Conservation (phyloP, 2,113 vertebrate species). For the Rhineura floridana region DNA sequence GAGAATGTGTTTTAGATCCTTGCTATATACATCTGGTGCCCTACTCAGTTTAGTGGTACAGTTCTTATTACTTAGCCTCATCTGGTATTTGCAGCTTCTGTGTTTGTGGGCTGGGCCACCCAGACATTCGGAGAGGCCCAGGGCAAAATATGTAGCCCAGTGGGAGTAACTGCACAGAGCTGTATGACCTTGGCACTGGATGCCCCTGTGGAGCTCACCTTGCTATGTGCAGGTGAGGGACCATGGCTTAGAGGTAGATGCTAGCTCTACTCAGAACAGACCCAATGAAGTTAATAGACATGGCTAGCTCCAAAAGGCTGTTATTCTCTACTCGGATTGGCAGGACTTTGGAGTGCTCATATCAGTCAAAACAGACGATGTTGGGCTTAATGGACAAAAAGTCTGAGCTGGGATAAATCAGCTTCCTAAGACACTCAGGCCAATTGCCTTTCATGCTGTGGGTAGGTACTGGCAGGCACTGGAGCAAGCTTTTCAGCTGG, state of each 20-base stretch:
- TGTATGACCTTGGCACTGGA: neutral
- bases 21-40: neutral
- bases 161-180: neutral
- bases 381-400: neutral
- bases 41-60: neutral
- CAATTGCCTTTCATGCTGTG: neutral
- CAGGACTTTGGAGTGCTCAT: neutral
- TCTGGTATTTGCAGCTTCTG: neutral
- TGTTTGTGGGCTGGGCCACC: too few relatives aligned
- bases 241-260: neutral
- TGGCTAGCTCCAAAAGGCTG: too few relatives aligned
- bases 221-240: neutral
- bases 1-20: neutral
- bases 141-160: neutral
- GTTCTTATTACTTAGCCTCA: neutral
- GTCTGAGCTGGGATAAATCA: neutral
- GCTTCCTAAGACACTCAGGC: neutral
- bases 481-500: neutral
- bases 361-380: too few relatives aligned
- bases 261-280: too few relatives aligned
- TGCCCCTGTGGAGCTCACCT: neutral
- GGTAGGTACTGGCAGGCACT: neutral
- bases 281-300: neutral
- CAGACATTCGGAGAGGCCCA: neutral
- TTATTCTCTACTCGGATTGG: too few relatives aligned